These are phyloP conservation scores for Ptychoptera contaminata DNA, from an alignment of 2,888 invertebrate genomes.

Conservation along the genomic window DNA sequence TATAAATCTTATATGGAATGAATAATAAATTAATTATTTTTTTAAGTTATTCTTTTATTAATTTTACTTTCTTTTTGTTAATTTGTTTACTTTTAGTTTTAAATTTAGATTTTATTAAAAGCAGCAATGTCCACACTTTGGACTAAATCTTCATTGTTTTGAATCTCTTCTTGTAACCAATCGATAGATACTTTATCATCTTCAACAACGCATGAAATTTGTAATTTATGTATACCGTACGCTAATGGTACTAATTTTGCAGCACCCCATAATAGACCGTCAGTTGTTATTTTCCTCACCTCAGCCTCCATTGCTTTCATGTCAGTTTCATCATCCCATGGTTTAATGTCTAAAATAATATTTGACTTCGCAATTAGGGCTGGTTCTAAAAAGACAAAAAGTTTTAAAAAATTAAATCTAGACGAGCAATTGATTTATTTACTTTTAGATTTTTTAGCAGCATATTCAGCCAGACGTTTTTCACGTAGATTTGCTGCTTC, in stretches of 20 bases:
- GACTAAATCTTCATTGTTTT: conserved; percentile 66
- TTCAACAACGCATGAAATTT: conserved; percentile 84
- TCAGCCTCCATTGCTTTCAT: conserved; percentile 68
- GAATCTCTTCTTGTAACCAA: conserved; percentile 73
- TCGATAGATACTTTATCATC: conserved; percentile 91
- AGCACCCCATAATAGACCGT: conserved; percentile 90
- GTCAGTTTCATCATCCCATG: conserved; percentile 82
- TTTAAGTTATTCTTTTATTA: too few species aligned
- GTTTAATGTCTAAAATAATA: conserved; percentile 87
- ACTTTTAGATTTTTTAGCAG: conserved; percentile 84
- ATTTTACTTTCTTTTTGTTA: too few species aligned
- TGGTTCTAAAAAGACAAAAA: conserved; percentile 42
- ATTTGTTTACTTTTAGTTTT: too few species aligned
- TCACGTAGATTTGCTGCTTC: conserved; percentile 65
- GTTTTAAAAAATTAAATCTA: conserved; percentile 14
- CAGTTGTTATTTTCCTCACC: conserved; percentile 60
- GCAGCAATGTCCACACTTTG: conserved; percentile 92
- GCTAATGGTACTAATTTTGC: conserved; percentile 82
- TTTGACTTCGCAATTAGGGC: conserved; percentile 85
- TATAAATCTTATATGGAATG: too few species aligned
- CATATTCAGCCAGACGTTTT: conserved; percentile 75
- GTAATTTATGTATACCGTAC: conserved; percentile 82
- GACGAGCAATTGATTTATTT: conserved; percentile 15
- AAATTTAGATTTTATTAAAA: conserved; percentile 73
- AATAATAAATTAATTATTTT: too few species aligned